Evolutionary conservation across 2,113 vertebrate genomes (phyloP), one percentile per base, ranked within the genome.

Genomic region (Poecile atricapillus): DNA sequence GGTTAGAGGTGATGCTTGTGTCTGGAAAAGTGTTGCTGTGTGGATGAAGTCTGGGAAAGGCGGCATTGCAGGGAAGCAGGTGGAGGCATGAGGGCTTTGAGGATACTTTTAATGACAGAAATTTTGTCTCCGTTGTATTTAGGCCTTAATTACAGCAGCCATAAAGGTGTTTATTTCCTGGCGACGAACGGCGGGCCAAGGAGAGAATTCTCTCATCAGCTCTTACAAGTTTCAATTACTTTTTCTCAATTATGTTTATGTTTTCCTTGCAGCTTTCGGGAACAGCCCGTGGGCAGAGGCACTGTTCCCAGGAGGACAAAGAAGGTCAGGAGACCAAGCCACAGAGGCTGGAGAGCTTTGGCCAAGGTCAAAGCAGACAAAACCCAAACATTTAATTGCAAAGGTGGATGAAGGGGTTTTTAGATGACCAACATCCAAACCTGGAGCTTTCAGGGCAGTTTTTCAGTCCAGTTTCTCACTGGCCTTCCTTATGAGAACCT

Each of bases 91-190:
- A 77, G 55, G 43, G 83, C 64, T 82, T 91, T 85, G 83, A 83
- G 91, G 70, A 35, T 70, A 47, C 6, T 28, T 64, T 89, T 94
- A 89, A 93, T 91, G 91, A 33, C 1, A 79, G 73, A 89, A 65
- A 55, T 90, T 85, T 77, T 84, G 53, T 87, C 73, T 87, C 81
- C 0, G 9, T 83, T 79, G 78, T 62, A 12, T 76, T 83, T 76
- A 91, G 82, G 41, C 70, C 21, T 16, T 95, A 95, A 96, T 95
- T 95, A 93, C 47, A 74, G 82, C 43, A 25, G 78, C 63, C 47
- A 69, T 85, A 65, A 91, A 93, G 63, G 78, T 65, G 43, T 93
- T 97, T 91, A 76, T 96, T 97, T 94, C 84, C 91, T 80, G 83
- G 53, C 13, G 21, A 91, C 58, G 90, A 89, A 85, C 9, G 81